Conservation (phyloP, 2,888 invertebrate species). For the Drosophila mercatorum region DNA sequence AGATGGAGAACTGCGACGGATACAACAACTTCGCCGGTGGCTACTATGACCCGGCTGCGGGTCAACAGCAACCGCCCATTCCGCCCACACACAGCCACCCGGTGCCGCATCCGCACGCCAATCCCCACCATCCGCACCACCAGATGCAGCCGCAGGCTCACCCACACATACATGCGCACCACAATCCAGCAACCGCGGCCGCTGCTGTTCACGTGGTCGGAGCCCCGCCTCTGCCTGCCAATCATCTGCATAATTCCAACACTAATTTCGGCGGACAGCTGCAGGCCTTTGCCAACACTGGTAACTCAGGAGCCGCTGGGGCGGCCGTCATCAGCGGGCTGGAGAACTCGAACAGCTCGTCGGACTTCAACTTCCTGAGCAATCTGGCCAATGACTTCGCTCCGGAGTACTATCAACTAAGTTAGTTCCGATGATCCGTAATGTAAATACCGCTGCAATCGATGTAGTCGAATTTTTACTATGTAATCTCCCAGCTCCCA, state of each 20-base stretch:
- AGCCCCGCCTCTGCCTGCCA: conserved; percentile 82
- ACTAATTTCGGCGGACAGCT: conserved; percentile 61
- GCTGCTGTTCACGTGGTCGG: conserved; percentile 55
- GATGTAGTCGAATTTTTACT: conserved; percentile 47
- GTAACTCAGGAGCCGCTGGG: conserved; percentile 65
- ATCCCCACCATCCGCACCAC: conserved; percentile 86
- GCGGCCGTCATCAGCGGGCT: conserved; percentile 87
- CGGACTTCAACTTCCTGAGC: conserved; percentile 96
- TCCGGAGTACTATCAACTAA: conserved; percentile 92
- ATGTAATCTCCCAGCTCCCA: conserved; percentile 9
- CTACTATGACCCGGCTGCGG: conserved; percentile 72
- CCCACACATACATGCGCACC: conserved; percentile 67
- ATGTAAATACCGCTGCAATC: conserved; percentile 55
- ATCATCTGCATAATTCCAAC: conserved; percentile 66
- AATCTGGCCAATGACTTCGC: conserved; percentile 96
- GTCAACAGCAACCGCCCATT: conserved; percentile 82
- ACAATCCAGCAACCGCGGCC: conserved; percentile 53
- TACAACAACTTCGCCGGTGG: conserved; percentile 76
- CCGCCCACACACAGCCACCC: conserved; percentile 86
- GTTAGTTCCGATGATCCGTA: conserved; percentile 82
- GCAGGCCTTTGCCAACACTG: conserved; percentile 63
- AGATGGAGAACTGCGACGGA: conserved; percentile 82
- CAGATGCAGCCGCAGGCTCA: conserved; percentile 85
- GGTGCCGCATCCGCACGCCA: conserved; percentile 84
- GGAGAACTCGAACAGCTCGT: conserved; percentile 95